Conservation (phyloP, 2,797 vertebrate genomes). For the Nasua narica region DNA sequence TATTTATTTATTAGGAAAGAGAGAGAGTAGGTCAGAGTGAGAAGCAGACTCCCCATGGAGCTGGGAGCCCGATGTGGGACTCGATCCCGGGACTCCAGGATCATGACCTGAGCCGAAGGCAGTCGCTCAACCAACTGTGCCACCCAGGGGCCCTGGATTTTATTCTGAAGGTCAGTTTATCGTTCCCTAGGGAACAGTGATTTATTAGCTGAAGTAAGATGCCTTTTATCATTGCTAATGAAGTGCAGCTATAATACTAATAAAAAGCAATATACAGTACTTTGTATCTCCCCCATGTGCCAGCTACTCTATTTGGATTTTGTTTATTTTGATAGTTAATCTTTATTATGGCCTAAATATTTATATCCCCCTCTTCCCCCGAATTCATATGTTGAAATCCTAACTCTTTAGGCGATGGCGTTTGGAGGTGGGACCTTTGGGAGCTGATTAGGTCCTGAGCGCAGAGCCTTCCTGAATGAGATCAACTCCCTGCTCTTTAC, state of each 20-base stretch:
- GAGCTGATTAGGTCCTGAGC: background rate
- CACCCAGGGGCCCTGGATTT: no score
- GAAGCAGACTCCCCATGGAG: no score
- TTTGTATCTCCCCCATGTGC: background rate
- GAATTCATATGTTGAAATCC: background rate
- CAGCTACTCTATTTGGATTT: background rate
- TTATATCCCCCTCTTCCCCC: no score
- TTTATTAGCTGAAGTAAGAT: background rate
- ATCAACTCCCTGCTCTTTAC: background rate
- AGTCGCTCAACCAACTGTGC: no score
- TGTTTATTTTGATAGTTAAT: background rate
- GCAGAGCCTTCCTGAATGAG: background rate
- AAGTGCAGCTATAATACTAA: background rate
- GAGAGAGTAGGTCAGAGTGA: no score
- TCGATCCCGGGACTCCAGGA: no score
- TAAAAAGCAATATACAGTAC: background rate
- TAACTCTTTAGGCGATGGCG: background rate
- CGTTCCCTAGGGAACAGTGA: background rate
- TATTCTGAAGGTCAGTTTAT: background rate
- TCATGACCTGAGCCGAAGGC: no score
- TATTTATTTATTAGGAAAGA: no score
- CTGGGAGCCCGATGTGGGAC: no score
- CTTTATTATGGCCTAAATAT: background rate
- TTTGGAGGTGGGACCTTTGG: background rate
- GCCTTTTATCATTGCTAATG: background rate